Evolutionary conservation across 2,888 invertebrate genomes (phyloP), one percentile per base, ranked within the genome.

Genomic region (Hydropsyche betteni): DNA sequence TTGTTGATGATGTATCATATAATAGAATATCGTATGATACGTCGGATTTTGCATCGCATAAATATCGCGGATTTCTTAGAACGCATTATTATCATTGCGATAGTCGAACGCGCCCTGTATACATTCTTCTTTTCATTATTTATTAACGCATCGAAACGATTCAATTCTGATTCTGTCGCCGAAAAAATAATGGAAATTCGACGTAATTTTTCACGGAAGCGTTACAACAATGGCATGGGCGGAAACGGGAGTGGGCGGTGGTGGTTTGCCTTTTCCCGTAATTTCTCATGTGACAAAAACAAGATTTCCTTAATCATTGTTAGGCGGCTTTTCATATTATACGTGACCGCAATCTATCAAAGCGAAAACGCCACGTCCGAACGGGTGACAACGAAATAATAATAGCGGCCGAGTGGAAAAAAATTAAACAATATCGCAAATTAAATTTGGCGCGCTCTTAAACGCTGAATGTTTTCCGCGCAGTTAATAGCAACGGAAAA

Each of bases 401-500:
- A n/a, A 55, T 6, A 55, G n/a, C n/a, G 55, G 55, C 24, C 24
- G 24, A 24, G 24, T 2, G 24, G 16, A 14, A 16, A 16, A 55
- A 55, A 55, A 16, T 12, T 7, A 64, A 50, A 51, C 8, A 69
- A 51, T 69, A 69, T 51, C 36, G 50, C 69, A 70, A 70, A 70
- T 70, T 70, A 70, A 70, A 70, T 53, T 70, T 34, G 36, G 52
- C 34, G 50, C 53, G 33, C 52, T 70, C 12, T 69, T 33, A 44
- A 69, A 53, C 16, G 52, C 53, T 69, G 38, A 50, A 70, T 70
- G 53, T 70, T 70, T 70, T 70, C 70, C 53, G 70, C 53, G 64
- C 53, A 53, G 52, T 70, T 53, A 70, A 70, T 53, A 70, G 70
- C 53, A 52, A 53, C 52, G 33, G 70, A 51, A 70, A 70, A 70